Evolutionary conservation across 2,797 vertebrate genomes (phyloP), one percentile per base, ranked within the genome.

Genomic region (Galago senegalensis): DNA sequence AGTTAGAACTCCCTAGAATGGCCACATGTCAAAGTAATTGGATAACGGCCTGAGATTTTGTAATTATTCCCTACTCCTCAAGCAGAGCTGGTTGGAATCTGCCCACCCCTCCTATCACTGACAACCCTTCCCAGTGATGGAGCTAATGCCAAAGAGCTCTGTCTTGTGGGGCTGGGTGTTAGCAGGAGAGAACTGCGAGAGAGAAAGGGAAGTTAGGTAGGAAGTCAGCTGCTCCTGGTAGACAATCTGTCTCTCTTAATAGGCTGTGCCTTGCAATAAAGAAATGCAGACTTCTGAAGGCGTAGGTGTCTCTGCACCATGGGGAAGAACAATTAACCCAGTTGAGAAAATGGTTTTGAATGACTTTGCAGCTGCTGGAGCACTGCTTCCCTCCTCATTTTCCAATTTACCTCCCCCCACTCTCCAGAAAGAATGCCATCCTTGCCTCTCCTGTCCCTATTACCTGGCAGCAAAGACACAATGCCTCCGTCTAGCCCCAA

Each of bases 1-100:
- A 98, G 99, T 99, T 99, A 99, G 98, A 90, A 97, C 96, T 98
- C 98, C 98, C 98, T 98, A 98, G 99, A 99, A 99, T 98, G 99
- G 99, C 98, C 99, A 99, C 98, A 99, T 98, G 99, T 99, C 99
- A 99, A 97, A 97, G 98, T 99, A 99, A 99, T 99, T 99, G 99
- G 99, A 99, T 99, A 99, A 99, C 98, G 99, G 99, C 97, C 98
- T 91, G 98, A 97, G 98, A 98, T 98, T 98, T 97, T 96, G 96
- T 97, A 98, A 98, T 98, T 98, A 98, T 98, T 98, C 95, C 95
- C 98, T 98, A 98, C 98, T 98, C 37, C 53, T 95, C 87, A 89
- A 96, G 97, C 98, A 98, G 98, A 56, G 89, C 92, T 96, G 92
- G 93, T 43, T 95, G 76, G 95, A 97, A 95, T 89, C 80, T 16